phyloP scores from a whole-genome alignment of 1,140 invertebrate species.

The Caenorhabditis brenneri region DNA sequence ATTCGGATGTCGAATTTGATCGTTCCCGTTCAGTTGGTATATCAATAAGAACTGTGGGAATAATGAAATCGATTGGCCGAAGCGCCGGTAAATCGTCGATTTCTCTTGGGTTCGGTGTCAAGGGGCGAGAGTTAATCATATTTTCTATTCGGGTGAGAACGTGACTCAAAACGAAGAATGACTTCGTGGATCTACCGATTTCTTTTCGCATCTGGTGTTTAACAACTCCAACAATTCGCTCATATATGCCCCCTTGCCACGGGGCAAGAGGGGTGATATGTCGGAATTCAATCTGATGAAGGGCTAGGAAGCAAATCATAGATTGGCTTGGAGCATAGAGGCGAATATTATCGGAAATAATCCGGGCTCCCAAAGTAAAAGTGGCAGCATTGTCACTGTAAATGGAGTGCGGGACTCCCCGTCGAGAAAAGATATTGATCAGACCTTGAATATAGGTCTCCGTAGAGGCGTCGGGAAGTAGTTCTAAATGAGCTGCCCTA shows the following conservation, averaged over 20 bases:
- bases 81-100: neutral
- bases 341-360: neutral
- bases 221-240: constrained; percentile 13
- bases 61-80: constrained; percentile 1
- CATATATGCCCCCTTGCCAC: constrained; percentile 36
- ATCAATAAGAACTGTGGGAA: neutral
- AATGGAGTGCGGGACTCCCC: neutral
- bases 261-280: neutral
- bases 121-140: neutral
- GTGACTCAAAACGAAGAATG: neutral
- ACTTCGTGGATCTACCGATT: neutral
- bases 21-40: neutral
- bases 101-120: neutral
- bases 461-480: neutral
- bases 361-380: neutral
- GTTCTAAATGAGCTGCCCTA: neutral
- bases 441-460: neutral
- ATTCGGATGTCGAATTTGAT: no score
- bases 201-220: neutral
- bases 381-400: neutral
- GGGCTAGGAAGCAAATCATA: neutral
- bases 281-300: neutral
- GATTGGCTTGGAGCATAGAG: neutral
- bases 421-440: neutral
- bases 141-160: neutral